A percentile compares a stretch with the other conserved stretches of the same genome.
Evolutionary conservation across 2,888 invertebrate genomes (phyloP).

Genomic region (Baccha elongata): DNA sequence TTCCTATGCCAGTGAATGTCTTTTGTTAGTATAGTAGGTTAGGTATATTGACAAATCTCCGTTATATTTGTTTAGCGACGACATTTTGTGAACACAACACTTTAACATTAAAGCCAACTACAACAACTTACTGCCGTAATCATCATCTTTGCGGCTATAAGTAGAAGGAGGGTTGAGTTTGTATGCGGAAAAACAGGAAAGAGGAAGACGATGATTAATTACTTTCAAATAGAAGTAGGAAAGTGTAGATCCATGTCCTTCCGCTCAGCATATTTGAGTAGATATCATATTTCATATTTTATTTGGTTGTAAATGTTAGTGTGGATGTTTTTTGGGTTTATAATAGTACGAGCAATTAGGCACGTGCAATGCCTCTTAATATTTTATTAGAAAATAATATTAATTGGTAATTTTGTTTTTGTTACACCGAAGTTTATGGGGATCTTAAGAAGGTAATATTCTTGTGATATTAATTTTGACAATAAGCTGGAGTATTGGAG

Average conservation of each 20-base stretch:
- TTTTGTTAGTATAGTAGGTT: slow-evolving; percentile 18
- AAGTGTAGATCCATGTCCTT: slow-evolving; percentile 26
- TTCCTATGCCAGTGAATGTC: neutral
- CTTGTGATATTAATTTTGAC: too few species aligned
- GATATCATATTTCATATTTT: slow-evolving; percentile 34
- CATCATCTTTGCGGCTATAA: slow-evolving; percentile 25
- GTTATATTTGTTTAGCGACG: slow-evolving; percentile 60
- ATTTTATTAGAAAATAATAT: slow-evolving; percentile 15
- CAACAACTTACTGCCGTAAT: slow-evolving; percentile 38
- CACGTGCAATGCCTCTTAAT: slow-evolving; percentile 22
- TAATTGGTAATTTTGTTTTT: slow-evolving; percentile 13
- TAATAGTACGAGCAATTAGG: slow-evolving; percentile 13
- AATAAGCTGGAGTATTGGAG: too few species aligned
- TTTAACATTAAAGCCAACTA: slow-evolving; percentile 62
- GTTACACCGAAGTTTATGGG: neutral
- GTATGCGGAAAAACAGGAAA: too few species aligned
- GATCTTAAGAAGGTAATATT: neutral
- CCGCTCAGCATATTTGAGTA: slow-evolving; percentile 9
- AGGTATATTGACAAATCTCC: slow-evolving; percentile 54
- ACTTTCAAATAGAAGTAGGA: slow-evolving; percentile 34
- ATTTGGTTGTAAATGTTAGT: neutral
- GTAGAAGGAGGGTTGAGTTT: neutral
- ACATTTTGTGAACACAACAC: slow-evolving; percentile 70
- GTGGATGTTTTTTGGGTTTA: neutral
- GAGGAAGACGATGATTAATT: slow-evolving; percentile 42